Evolutionary conservation across 2,797 vertebrate species (phyloP).

Genomic region (Salmo trutta): DNA sequence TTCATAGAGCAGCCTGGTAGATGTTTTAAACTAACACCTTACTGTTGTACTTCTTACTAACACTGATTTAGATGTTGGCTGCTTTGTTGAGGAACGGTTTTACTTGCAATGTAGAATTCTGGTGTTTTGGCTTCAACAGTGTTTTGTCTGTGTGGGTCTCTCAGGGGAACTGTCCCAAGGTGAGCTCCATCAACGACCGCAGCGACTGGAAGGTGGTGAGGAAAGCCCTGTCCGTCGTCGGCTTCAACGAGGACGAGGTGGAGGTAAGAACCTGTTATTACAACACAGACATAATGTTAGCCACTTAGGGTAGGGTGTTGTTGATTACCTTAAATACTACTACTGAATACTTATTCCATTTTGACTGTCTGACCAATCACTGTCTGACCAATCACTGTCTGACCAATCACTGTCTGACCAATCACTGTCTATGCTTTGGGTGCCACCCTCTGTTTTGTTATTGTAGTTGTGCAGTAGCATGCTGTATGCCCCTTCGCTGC

Average conservation of each 20-base stretch:
- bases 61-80: background rate
- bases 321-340: background rate
- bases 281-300: background rate
- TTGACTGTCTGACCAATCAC: background rate
- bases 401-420: background rate
- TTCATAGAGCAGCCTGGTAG: background rate
- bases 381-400: background rate
- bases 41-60: background rate
- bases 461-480: background rate
- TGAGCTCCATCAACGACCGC: slow-evolving; percentile 97
- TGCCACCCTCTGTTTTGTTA: background rate
- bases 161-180: slow-evolving; percentile 97
- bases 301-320: background rate
- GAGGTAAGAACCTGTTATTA: slow-evolving; percentile 80
- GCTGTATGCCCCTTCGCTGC: background rate
- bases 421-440: background rate
- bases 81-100: background rate
- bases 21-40: background rate
- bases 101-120: background rate
- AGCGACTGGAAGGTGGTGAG: slow-evolving; percentile 93
- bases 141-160: slow-evolving; percentile 30
- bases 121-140: background rate
- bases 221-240: slow-evolving; percentile 87
- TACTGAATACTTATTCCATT: no score
- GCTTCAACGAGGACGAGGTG: slow-evolving; percentile 89